Conservation (phyloP, 2,888 invertebrate species). For the Doris montereyensis region DNA sequence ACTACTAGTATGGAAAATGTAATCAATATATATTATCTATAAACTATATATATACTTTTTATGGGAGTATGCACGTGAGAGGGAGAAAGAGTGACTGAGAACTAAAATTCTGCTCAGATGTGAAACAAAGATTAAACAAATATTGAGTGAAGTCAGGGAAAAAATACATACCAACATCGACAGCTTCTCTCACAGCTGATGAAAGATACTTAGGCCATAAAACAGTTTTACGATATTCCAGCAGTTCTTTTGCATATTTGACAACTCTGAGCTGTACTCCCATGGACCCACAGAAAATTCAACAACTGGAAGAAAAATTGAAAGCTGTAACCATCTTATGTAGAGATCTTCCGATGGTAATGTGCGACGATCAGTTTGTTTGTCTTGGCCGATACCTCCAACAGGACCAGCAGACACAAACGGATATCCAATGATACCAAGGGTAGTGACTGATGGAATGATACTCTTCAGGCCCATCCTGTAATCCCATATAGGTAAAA, state of each 20-base stretch:
- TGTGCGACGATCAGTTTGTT: neutral
- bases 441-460: conserved; percentile 83
- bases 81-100: no score
- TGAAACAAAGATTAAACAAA: no score
- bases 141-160: no score
- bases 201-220: conserved; percentile 46
- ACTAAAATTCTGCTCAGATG: no score
- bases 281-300: conserved; percentile 92
- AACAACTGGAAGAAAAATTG: conserved; percentile 92
- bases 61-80: no score
- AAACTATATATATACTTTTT: no score
- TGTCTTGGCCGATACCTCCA: conserved; percentile 79
- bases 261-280: conserved; percentile 82
- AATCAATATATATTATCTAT: no score
- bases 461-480: conserved; percentile 84
- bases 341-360: conserved; percentile 75
- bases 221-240: conserved; percentile 48
- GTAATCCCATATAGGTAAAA: conserved; percentile 88
- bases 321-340: conserved; percentile 88
- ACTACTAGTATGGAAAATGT: no score
- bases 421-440: conserved; percentile 85
- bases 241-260: conserved; percentile 50
- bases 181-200: conserved; percentile 56
- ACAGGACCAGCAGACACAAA: conserved; percentile 94
- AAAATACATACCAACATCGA: conserved; percentile 45